Percentiles rank a stretch among this genome's conserved stretches.
Conservation (phyloP, 2,888 invertebrate species). For the Acronicta leporina region DNA sequence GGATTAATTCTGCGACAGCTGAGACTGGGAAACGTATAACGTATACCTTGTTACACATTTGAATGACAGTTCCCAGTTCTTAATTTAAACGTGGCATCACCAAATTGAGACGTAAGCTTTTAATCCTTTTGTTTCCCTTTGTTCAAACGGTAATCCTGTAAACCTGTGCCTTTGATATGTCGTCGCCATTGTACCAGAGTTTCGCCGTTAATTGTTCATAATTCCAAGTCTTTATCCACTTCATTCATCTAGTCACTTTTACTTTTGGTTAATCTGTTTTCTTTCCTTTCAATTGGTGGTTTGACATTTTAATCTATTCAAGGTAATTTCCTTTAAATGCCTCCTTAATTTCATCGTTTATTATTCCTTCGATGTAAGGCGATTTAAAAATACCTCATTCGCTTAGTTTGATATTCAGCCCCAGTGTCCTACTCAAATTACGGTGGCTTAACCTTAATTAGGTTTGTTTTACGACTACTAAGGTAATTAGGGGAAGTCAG, state of each 20-base stretch:
- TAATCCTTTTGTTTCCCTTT: constrained; percentile 74
- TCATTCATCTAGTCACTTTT: constrained; percentile 60
- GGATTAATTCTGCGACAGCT: constrained; percentile 74
- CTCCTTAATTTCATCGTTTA: constrained; percentile 10
- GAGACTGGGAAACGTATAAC: constrained; percentile 64
- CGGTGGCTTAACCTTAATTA: constrained; percentile 51
- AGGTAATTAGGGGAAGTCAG: constrained; percentile 54
- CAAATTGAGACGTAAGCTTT: constrained; percentile 69
- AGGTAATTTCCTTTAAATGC: constrained; percentile 32
- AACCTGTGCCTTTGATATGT: constrained; percentile 68
- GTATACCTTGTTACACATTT: constrained; percentile 78
- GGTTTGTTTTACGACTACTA: constrained; percentile 59
- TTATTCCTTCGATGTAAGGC: constrained; percentile 20
- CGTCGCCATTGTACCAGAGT: constrained; percentile 58
- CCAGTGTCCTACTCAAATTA: constrained; percentile 50
- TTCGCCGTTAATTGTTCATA: constrained; percentile 70
- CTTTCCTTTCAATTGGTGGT: constrained; percentile 40
- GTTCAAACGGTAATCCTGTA: constrained; percentile 70
- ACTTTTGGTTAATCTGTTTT: constrained; percentile 62
- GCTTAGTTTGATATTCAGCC: constrained; percentile 52
- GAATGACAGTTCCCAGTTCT: constrained; percentile 79
- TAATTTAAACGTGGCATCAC: constrained; percentile 69
- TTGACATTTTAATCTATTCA: constrained; percentile 43
- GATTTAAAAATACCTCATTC: constrained; percentile 41
- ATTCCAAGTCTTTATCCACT: constrained; percentile 62